Percentiles rank a stretch among this genome's conserved stretches.
Conservation (phyloP, 2,113 vertebrate genomes). For the Andinoacara biseriatus region DNA sequence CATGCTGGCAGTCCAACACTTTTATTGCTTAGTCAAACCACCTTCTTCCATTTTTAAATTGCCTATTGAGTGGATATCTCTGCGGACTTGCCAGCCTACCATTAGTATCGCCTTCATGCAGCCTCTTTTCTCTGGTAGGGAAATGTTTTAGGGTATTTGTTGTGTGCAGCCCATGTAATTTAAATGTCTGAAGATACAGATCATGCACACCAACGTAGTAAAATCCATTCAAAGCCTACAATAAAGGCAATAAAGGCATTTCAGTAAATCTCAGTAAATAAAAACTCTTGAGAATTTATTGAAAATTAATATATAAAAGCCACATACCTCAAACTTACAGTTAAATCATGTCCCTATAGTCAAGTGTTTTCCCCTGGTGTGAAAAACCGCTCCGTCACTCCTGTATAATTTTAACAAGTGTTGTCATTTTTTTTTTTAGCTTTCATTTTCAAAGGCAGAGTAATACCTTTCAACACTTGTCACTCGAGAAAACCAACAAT, state of each 20-base stretch:
- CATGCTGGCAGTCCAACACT: constrained; percentile 84
- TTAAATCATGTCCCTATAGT: constrained; percentile 20
- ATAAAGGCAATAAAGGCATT: constrained; percentile 27
- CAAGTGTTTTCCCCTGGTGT: constrained; percentile 47
- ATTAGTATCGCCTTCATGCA: constrained; percentile 87
- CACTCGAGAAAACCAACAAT: constrained; percentile 54
- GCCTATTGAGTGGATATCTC: constrained; percentile 92
- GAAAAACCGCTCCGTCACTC: background rate
- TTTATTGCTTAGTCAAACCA: constrained; percentile 98
- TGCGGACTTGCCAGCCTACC: constrained; percentile 84
- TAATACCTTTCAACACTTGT: constrained; percentile 73
- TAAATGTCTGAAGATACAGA: constrained; percentile 64
- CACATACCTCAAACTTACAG: constrained; percentile 20
- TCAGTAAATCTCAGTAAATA: background rate
- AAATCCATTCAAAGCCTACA: constrained; percentile 34
- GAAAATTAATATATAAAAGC: constrained; percentile 10
- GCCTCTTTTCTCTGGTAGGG: constrained; percentile 66
- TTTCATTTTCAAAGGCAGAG: constrained; percentile 57
- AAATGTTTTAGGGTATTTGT: constrained; percentile 50
- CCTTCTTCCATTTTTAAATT: constrained; percentile 99
- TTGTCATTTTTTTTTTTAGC: constrained; percentile 56
- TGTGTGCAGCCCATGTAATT: constrained; percentile 40
- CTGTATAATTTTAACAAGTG: constrained; percentile 51
- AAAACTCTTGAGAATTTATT: constrained; percentile 19
- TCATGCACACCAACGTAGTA: constrained; percentile 34